Evolutionary conservation across 2,113 vertebrate genomes (phyloP).

Genomic region (Rhinolophus ferrumequinum): DNA sequence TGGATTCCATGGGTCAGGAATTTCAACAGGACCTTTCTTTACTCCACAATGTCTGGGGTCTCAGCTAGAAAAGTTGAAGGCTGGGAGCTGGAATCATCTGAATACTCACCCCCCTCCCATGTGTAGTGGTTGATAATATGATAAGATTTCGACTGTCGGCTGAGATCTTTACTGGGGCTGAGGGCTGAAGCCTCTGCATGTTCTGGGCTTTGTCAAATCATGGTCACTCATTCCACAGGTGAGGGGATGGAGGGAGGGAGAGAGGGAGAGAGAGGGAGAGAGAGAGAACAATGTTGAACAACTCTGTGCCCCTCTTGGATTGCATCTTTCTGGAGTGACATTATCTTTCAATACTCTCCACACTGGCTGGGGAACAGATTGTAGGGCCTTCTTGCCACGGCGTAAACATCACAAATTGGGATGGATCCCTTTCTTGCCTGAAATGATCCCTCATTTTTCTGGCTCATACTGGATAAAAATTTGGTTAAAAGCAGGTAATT

Average conservation of each 20-base stretch:
- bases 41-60: not conserved
- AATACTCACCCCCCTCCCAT: not conserved
- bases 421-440: constrained; percentile 51
- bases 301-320: not conserved
- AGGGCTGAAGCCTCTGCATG: not conserved
- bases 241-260: fast-evolving
- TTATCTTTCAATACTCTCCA: not conserved
- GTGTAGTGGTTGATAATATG: not conserved
- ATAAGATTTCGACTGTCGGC: not conserved
- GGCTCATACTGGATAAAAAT: constrained; percentile 48
- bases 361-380: not conserved
- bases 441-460: constrained; percentile 41
- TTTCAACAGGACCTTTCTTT: not conserved
- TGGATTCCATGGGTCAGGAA: not conserved
- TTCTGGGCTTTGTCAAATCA: not conserved
- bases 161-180: not conserved
- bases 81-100: not conserved
- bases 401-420: constrained; percentile 6
- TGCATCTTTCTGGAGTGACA: not conserved
- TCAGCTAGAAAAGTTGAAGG: not conserved
- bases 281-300: not conserved
- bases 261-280: not conserved
- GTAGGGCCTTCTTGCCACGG: not conserved
- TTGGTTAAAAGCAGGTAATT: constrained; percentile 64
- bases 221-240: not conserved